Evolutionary conservation across 2,113 vertebrate genomes (phyloP).

Genomic region (Ictalurus punctatus): DNA sequence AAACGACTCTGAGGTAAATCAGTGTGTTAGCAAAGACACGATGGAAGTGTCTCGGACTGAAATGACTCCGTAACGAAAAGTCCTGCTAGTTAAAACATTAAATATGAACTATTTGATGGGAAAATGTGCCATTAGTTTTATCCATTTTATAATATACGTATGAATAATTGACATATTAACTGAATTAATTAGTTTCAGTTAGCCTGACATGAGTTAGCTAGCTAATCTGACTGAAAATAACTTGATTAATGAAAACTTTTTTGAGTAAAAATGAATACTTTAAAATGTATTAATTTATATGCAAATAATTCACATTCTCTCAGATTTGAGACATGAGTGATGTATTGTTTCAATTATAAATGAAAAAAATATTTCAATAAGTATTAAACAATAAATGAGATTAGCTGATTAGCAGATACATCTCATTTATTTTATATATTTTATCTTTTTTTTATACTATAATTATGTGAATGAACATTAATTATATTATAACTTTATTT

Average conservation of each 20-base stretch:
- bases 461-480: not conserved
- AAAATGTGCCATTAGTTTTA: not conserved
- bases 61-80: not conserved
- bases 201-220: not conserved
- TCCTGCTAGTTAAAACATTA: not conserved
- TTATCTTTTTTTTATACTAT: not conserved
- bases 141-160: too few species aligned
- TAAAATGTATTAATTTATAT: not conserved
- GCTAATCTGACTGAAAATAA: not conserved
- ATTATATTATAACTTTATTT: not conserved
- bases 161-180: not conserved
- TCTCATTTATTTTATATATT: not conserved
- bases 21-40: not conserved
- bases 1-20: not conserved
- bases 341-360: not conserved
- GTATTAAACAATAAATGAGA: not conserved
- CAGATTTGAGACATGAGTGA: not conserved
- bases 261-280: not conserved
- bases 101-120: not conserved
- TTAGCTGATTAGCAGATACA: not conserved
- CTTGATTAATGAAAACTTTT: not conserved
- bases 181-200: not conserved
- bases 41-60: not conserved
- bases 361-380: not conserved
- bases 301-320: not conserved